Conservation (phyloP, 2,113 vertebrate species). For the Silurus glanis region DNA sequence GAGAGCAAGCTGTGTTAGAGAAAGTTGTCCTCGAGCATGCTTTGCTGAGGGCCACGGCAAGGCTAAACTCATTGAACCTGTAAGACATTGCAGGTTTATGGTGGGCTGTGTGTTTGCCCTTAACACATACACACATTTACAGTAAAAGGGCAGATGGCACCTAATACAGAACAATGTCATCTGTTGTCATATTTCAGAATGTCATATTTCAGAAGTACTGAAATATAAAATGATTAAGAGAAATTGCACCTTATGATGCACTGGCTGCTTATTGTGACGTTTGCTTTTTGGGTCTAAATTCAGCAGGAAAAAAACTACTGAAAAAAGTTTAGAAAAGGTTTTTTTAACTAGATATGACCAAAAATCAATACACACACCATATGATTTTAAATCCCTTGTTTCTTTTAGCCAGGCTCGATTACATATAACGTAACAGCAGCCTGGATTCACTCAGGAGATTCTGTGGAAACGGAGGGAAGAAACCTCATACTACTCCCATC, state of each 20-base stretch:
- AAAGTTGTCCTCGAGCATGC: constrained; percentile 7
- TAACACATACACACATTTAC: constrained; percentile 3
- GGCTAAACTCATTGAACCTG: constrained; percentile 43
- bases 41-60: constrained; percentile 30
- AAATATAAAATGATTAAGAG: not conserved
- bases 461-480: constrained; percentile 15
- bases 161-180: not conserved
- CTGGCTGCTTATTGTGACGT: not conserved
- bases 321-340: not conserved
- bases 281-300: not conserved
- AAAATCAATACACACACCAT: not conserved
- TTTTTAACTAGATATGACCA: not conserved
- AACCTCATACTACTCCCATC: constrained; percentile 27
- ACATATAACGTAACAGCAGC: not conserved
- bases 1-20: too few species aligned
- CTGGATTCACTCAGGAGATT: constrained; percentile 15
- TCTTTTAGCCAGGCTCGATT: not conserved
- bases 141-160: not conserved
- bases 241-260: not conserved
- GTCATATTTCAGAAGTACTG: not conserved
- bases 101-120: constrained; percentile 16
- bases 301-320: not conserved
- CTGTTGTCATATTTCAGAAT: not conserved
- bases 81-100: constrained; percentile 30
- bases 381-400: not conserved